Evolutionary conservation across 2,888 invertebrate genomes (phyloP), one percentile per base, ranked within the genome.

Genomic region (Drosophila rellima): DNA sequence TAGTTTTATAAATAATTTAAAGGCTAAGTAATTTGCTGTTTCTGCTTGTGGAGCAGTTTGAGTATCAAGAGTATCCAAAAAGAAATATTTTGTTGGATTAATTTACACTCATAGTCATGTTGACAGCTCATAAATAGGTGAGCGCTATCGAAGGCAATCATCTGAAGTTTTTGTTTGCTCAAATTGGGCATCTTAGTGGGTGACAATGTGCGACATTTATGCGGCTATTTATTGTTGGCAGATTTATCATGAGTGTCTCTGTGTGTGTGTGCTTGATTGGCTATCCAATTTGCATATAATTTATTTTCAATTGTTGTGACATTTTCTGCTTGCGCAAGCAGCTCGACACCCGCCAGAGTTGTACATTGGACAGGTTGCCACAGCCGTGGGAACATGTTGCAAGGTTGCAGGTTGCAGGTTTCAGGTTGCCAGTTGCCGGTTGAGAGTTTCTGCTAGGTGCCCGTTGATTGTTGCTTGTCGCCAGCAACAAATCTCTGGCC

Each of bases 231-330:
- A 45, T 74, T 67, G 62, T 74, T 67, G 62, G 18, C 54, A 57
- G 65, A 65, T 77, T 74, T 74, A 68, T 71, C 65, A 72, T 54
- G 55, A 55, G 47, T 44, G 37, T 29, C 23, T 47, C 23, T 40
- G 20, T 60, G 31, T 29, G 1, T 31, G 5, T 20, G 39, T 35
- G 35, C 57, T 63, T 79, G 81, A 85, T 84, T 85, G 81, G 83
- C 65, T 63, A 70, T 40, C 71, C 86, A 84, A 86, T 85, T 85
- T 85, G 82, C 85, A 85, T 85, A 84, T 85, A 85, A 85, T 85
- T 86, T 86, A 86, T 85, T 86, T 81, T 63, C 87, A 85, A 86
- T 85, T 86, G 86, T 81, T 85, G 85, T 86, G 85, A 85, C 84
- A 85, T 86, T 86, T 85, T 71, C 66, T 61, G 73, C 51, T 76